Conservation (phyloP, 2,888 invertebrate genomes). For the Pandemis heparana region DNA sequence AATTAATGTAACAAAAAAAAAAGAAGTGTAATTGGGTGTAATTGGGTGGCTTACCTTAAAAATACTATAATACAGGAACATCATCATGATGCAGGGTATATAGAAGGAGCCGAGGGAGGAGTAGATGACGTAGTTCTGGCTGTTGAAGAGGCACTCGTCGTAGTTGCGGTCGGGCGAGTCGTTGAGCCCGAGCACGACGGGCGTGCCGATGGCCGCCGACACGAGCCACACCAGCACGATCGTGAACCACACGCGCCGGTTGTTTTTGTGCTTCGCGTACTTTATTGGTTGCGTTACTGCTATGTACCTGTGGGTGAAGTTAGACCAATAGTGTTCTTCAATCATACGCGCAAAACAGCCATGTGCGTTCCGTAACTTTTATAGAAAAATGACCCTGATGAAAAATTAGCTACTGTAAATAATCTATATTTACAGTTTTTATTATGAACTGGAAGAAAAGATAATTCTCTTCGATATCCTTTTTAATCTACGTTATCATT, state of each 20-base stretch:
- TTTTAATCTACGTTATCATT: too few species aligned
- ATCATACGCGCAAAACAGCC: too few species aligned
- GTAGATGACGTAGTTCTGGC: conserved; percentile 98
- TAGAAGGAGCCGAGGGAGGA: conserved; percentile 99
- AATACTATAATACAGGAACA: conserved; percentile 98
- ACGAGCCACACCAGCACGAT: conserved; percentile 98
- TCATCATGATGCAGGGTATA: conserved; percentile 99
- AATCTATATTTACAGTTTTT: too few species aligned
- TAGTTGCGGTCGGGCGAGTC: conserved; percentile 94
- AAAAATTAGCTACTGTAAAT: too few species aligned
- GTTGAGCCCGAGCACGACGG: conserved; percentile 98
- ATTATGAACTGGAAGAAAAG: too few species aligned
- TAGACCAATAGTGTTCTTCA: neutral
- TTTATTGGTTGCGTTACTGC: conserved; percentile 99
- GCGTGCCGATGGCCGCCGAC: conserved; percentile 96
- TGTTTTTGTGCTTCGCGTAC: conserved; percentile 99
- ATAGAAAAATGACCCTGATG: too few species aligned
- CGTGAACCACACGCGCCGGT: conserved; percentile 96
- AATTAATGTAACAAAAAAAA: too few species aligned
- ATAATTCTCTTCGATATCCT: too few species aligned
- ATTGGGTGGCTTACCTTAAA: conserved; percentile 91
- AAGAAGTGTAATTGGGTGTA: too few species aligned
- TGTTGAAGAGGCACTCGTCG: conserved; percentile 97
- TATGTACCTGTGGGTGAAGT: conserved; percentile 92
- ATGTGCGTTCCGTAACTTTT: too few species aligned